Evolutionary conservation across 2,888 invertebrate genomes (phyloP).

Genomic region (Nemurella pictetii): DNA sequence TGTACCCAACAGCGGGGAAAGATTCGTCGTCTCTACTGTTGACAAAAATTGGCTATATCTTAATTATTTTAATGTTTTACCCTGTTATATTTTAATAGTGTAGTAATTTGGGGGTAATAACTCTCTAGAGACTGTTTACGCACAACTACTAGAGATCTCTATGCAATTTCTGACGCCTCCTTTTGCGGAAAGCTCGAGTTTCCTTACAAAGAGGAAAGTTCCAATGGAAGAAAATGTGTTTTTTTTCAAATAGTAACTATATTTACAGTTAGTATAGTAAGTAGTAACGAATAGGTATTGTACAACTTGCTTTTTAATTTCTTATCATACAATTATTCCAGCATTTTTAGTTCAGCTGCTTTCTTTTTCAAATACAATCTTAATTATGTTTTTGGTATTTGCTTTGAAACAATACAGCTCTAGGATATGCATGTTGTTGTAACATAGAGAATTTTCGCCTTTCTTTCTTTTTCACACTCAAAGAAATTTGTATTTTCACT

Average conservation of each 20-base stretch:
- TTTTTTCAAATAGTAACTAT: conserved; percentile 2
- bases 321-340: conserved; percentile 32
- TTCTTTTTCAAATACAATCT: conserved; percentile 26
- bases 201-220: neutral
- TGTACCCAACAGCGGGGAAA: neutral
- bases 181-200: neutral
- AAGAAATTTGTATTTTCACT: neutral
- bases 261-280: conserved; percentile 26
- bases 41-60: conserved; percentile 15
- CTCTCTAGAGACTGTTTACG: neutral
- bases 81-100: conserved; percentile 22
- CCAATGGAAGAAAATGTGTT: conserved; percentile 29
- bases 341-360: conserved; percentile 24
- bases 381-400: conserved; percentile 30
- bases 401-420: conserved; percentile 29
- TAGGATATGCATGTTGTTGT: conserved; percentile 28
- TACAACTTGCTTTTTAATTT: conserved; percentile 32
- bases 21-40: neutral
- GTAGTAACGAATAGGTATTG: conserved; percentile 30
- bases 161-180: neutral
- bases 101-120: neutral
- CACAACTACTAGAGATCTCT: conserved; percentile 10
- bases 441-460: conserved; percentile 23
- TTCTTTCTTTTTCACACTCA: neutral
- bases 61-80: conserved; percentile 11